Evolutionary conservation across 1,140 invertebrate species (phyloP).

Genomic region (Gerris buenoi): DNA sequence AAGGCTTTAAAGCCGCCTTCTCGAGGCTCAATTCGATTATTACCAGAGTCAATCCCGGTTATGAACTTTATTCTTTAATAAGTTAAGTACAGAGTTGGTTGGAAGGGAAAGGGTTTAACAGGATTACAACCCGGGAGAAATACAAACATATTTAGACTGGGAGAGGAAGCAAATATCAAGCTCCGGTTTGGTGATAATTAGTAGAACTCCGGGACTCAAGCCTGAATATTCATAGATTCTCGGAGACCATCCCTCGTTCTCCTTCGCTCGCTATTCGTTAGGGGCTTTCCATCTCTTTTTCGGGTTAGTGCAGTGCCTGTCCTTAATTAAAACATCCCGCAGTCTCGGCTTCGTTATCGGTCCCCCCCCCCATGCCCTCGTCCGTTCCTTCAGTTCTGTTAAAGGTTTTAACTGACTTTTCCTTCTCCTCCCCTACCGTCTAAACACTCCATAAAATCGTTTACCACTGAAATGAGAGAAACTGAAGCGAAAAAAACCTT

Average conservation of each 20-base stretch:
- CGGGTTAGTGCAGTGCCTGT: not conserved
- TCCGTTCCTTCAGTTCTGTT: no score
- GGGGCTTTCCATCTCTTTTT: not conserved
- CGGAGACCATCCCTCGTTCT: not conserved
- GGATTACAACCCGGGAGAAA: not conserved
- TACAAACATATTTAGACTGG: conserved; percentile 4
- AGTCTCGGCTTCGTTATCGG: not conserved
- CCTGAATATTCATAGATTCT: not conserved
- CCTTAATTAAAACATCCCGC: not conserved
- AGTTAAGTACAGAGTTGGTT: not conserved
- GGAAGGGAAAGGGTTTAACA: not conserved
- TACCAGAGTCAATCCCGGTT: not conserved
- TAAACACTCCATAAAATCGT: not conserved
- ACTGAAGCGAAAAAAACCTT: not conserved
- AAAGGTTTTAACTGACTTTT: not conserved
- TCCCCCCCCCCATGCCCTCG: no score
- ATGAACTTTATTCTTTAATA: conserved; percentile 6
- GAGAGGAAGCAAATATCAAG: not conserved
- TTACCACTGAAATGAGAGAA: not conserved
- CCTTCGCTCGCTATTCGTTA: not conserved
- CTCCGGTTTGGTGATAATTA: conserved; percentile 3
- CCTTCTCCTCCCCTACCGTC: not conserved
- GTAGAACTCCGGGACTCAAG: not conserved
- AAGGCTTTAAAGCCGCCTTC: no score
- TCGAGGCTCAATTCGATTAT: no score